Evolutionary conservation across 2,113 vertebrate genomes (phyloP), one percentile per base, ranked within the genome.

Genomic region (Saguinus imperator): DNA sequence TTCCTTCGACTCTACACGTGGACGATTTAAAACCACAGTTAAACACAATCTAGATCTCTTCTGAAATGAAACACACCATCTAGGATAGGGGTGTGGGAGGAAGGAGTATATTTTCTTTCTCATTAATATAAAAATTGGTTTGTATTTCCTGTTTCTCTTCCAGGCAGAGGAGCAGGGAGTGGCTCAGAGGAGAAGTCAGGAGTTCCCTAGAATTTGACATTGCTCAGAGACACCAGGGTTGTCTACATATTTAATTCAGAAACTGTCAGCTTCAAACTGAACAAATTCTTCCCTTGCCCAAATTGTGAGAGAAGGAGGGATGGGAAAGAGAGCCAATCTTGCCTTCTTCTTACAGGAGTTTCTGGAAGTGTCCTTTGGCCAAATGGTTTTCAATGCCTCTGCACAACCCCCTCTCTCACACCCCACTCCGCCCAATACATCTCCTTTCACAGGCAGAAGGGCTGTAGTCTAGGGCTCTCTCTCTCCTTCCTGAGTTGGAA

Each of bases 191-290:
- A 86, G 94, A 97, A 96, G 94, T 79, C 58, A 88, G 85, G 94
- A 96, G 94, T 96, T 95, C 83, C 96, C 75, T 72, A 70, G 88
- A 92, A 97, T 85, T 23, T 95, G 96, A 81, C 87, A 96, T 17
- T 43, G 81, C 91, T 92, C 87, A 79, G 66, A 76, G 75, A 86
- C 14, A 75, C 83, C 85, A 91, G 76, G 13, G 58, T 87, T 64
- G 72, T 68, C 94, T 81, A 18, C 83, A 85, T 85, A 96, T 94
- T 96, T 87, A 91, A 97, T 93, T 96, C 95, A 94, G 50, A 94
- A 96, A 93, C 91, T 93, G 93, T 88, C 98, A 97, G 87, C 89
- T 94, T 96, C 89, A 82, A 87, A 89, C 35, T 32, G 73, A 73
- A 92, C 83, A 72, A 35, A 82, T 75, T 25, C 5, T 66, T 66